Base-by-base conservation (phyloP, 2,113 vertebrate species). In the Misgurnus mizolepis region DNA sequence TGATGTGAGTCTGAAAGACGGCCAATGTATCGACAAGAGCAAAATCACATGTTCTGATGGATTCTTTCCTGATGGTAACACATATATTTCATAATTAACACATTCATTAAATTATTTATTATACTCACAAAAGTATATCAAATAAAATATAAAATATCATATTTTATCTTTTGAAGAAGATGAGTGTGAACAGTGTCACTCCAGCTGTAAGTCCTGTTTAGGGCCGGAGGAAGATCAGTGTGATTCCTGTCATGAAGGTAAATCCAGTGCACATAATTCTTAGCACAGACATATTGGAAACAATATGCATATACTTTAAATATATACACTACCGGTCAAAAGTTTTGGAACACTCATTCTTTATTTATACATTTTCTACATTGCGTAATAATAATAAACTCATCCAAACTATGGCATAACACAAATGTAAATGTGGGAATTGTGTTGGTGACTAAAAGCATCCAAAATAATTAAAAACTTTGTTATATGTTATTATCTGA, bases 181-280 rank as follows among this genome's bases (percentile, higher is more conserved):
- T 0, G 77, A 86, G 0, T 89, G 87, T 76, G 83, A 89, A 64
- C 40, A 5, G 14, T 99, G 97, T 82, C 72, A 93, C 79, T 4
- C 70, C 53, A 87, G 88, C 43, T 99, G 97, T 86, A 86, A 81
- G 84, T 94, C 93, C 9, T 99, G 97, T 80, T 89, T 80, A 15
- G 87, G 27, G 82, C 79, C 76, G 27, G 86, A 82, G 10, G 82
- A 75, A 11, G 66, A 86, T 0, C 5, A 85, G 14, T 99, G 96
- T 78, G 92, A 90, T 73, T 94, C 93, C 0, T 99, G 97, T 89
- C 18, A 18, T 3, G 17, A 88, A 91, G 95, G 96, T 99, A 85
- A 27, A 18, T 69, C 39, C 6, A 39, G 27, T 34, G 27, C 27
- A 34, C 27, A 34, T 34, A 34, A 34, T 34, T 34, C 27, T 34